Conservation (phyloP, 2,113 vertebrate genomes). For the Cygnus atratus region DNA sequence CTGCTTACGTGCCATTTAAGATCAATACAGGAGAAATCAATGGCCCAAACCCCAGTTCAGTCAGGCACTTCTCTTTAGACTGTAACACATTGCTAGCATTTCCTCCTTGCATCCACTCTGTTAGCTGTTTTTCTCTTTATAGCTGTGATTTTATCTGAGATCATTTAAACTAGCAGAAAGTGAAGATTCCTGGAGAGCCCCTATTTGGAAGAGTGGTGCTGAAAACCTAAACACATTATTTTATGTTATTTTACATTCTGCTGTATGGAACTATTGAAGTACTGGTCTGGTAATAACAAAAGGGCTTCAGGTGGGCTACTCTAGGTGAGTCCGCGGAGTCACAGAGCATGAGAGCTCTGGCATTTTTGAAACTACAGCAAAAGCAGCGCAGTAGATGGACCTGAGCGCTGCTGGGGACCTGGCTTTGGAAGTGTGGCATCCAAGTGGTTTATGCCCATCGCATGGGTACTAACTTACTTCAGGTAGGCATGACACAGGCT, state of each 20-base stretch:
- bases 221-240: neutral
- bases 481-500: neutral
- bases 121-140: neutral
- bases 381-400: neutral
- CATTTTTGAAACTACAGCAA: neutral
- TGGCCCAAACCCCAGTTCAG: neutral
- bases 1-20: neutral
- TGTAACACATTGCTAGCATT: neutral
- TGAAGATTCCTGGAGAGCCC: neutral
- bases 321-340: neutral
- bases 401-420: neutral
- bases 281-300: neutral
- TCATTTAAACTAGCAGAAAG: neutral
- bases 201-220: neutral
- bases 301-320: neutral
- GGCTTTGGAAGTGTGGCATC: neutral
- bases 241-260: neutral
- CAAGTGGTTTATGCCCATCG: fast-evolving
- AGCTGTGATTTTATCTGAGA: neutral
- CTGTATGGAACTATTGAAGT: neutral
- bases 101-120: neutral
- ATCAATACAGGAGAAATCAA: neutral
- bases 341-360: neutral
- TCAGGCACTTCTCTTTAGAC: neutral
- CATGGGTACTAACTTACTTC: neutral